These are phyloP conservation scores for Euplexia lucipara DNA, from an alignment of 2,888 invertebrate species.

Conservation along the genomic window DNA sequence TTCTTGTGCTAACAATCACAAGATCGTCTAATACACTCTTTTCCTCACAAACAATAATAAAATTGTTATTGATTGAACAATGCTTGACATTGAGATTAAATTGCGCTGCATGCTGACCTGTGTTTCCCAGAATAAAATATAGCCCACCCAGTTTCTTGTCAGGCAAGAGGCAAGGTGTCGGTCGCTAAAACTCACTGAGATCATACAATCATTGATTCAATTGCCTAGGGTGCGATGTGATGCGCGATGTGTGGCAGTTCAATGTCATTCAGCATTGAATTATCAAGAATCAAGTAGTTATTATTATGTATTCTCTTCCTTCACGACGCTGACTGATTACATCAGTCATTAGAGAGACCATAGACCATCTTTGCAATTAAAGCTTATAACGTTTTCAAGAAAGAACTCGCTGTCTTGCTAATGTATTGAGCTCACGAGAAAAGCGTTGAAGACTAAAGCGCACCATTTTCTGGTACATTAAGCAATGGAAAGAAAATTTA, in stretches of 20 bases:
- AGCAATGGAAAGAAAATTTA: conserved; percentile 39
- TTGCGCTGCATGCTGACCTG: conserved; percentile 7
- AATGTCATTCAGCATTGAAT: conserved; percentile 20
- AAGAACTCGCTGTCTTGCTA: conserved; percentile 31
- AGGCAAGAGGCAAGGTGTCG: no score
- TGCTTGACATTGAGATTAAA: conserved; percentile 40
- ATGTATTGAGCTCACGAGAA: conserved; percentile 29
- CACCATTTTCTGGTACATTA: conserved; percentile 41
- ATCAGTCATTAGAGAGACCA: conserved; percentile 41
- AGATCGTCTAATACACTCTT: conserved; percentile 29
- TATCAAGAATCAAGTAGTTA: conserved; percentile 36
- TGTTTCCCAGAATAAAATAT: conserved; percentile 10
- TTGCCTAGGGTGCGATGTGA: no score
- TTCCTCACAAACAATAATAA: conserved; percentile 47
- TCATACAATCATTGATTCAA: conserved; percentile 8
- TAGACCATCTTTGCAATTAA: conserved; percentile 26
- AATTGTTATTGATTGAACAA: conserved; percentile 34
- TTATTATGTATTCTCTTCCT: conserved; percentile 39
- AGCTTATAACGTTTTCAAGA: conserved; percentile 29
- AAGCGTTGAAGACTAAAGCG: conserved; percentile 33
- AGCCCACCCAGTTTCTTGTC: not conserved
- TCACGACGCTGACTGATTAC: conserved; percentile 32
- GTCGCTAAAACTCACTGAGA: not conserved
- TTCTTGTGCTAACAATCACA: conserved; percentile 22
- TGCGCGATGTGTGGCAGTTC: conserved; percentile 12